Conservation (phyloP, 2,113 vertebrate genomes). For the Rhipidura dahli region DNA sequence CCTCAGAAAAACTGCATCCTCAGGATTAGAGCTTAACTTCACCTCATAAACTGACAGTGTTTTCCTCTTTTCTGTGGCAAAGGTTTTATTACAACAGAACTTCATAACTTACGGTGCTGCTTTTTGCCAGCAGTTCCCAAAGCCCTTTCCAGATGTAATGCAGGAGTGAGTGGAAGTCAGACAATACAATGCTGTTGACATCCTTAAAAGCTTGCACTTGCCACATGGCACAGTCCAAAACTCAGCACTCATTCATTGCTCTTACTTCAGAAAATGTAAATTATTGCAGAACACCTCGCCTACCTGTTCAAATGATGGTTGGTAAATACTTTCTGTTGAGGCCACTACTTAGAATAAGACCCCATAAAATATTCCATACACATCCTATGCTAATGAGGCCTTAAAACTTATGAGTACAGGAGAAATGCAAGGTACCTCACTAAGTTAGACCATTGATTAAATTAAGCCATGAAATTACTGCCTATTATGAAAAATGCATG, state of each 20-base stretch:
- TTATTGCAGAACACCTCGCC: neutral
- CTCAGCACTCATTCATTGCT: neutral
- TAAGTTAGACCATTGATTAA: slow-evolving; percentile 22
- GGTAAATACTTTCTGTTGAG: neutral
- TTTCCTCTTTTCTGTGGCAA: neutral
- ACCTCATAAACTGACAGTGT: fast-evolving
- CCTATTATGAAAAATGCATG: slow-evolving; percentile 29
- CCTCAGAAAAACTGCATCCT: neutral
- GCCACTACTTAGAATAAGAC: neutral
- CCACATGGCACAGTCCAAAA: neutral
- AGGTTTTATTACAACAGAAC: neutral
- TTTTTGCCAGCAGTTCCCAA: neutral
- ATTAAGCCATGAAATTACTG: slow-evolving; percentile 45
- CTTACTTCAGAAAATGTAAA: neutral
- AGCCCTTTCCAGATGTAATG: neutral
- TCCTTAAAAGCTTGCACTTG: neutral
- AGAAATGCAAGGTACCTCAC: slow-evolving; percentile 1
- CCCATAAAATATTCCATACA: neutral
- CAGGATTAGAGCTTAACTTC: neutral
- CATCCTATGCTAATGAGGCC: neutral
- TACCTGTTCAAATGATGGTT: neutral
- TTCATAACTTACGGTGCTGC: fast-evolving
- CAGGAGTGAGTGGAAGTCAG: neutral
- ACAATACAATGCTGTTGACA: neutral
- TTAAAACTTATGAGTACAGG: neutral